Conservation (phyloP, 23 tunicate genomes). For the Ascidia mentula region DNA sequence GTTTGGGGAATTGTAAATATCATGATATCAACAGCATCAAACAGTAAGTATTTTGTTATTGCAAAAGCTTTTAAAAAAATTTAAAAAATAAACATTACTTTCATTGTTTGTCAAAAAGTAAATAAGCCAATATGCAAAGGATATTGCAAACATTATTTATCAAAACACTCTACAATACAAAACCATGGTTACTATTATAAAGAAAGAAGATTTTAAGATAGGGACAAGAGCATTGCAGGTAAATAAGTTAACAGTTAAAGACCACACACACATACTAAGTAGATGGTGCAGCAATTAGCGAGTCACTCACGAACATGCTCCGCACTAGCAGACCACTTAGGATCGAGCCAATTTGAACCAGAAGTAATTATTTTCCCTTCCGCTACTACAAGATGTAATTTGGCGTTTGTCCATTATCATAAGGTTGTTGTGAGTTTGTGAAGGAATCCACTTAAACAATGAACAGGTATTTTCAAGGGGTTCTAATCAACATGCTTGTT, state of each 20-base stretch:
- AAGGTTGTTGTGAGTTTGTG: background rate
- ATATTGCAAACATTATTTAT: too few relatives aligned
- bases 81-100: too few relatives aligned
- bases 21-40: too few relatives aligned
- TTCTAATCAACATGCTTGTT: background rate
- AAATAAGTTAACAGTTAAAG: background rate
- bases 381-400: background rate
- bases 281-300: background rate
- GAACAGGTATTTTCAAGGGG: background rate
- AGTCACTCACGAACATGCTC: background rate
- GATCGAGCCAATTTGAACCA: background rate
- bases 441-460: too few relatives aligned
- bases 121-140: too few relatives aligned
- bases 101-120: too few relatives aligned
- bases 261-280: background rate
- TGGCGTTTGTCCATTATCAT: background rate
- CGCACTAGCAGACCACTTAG: conserved; percentile 1
- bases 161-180: too few relatives aligned
- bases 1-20: too few relatives aligned
- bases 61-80: too few relatives aligned
- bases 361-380: conserved; percentile 6
- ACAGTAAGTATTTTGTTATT: too few relatives aligned
- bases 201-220: too few relatives aligned
- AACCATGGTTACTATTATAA: too few relatives aligned
- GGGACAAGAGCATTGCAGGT: background rate